These are phyloP conservation scores for Leucoraja erinaceus DNA, from an alignment of 2,113 vertebrate genomes.

Conservation along the genomic window DNA sequence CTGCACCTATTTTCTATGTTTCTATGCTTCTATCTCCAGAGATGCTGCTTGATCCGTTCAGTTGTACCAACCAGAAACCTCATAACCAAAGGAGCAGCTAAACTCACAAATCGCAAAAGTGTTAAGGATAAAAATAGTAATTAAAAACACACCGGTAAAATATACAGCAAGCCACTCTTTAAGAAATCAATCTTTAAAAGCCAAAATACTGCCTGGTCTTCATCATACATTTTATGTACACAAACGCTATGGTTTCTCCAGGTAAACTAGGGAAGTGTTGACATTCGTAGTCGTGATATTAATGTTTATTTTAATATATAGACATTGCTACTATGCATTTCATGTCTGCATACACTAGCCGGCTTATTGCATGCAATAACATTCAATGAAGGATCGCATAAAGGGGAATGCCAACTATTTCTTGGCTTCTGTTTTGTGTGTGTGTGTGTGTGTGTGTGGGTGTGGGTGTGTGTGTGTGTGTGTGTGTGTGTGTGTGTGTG, in stretches of 20 bases:
- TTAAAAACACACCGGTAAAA: background rate
- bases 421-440: background rate
- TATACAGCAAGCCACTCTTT: background rate
- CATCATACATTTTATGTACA: background rate
- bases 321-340: background rate
- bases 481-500: background rate
- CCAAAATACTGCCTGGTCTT: background rate
- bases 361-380: background rate
- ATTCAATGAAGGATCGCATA: background rate
- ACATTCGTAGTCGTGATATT: background rate
- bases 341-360: background rate
- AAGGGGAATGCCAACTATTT: background rate
- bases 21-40: too few species aligned
- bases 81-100: background rate
- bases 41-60: too few species aligned
- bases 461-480: background rate
- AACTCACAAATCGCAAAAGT: background rate
- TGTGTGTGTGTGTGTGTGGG: background rate
- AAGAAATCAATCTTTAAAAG: slow-evolving; percentile 10
- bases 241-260: background rate
- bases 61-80: background rate
- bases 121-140: background rate
- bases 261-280: background rate
- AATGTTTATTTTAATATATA: background rate
- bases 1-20: too few species aligned